Evolutionary conservation across 2,797 vertebrate species (phyloP), one percentile per base, ranked within the genome.

Genomic region (Cynopterus sphinx): DNA sequence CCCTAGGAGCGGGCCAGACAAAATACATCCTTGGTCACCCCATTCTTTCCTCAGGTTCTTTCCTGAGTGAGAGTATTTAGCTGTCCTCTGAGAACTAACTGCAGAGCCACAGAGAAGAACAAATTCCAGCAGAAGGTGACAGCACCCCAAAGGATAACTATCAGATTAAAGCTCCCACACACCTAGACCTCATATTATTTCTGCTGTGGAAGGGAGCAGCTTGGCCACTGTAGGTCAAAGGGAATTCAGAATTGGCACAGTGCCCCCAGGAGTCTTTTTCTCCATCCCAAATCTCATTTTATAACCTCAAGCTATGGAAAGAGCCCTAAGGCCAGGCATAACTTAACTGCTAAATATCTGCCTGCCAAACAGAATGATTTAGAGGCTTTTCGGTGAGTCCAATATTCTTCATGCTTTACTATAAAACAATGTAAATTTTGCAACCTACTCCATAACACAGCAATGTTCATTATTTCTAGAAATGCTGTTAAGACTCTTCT

Each of bases 361-460:
- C 22, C 51, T 22, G 8, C 24, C 24, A 68, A 87, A 28, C 19
- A 43, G 26, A 26, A 5, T 82, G 91, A 85, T 82, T 39, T n/a
- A 55, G 49, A 59, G 28, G 73, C 73, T 86, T 63, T 63, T 36
- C 10, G 26, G 6, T 16, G 65, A 71, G 26, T 33, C 31, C 57
- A 21, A 36, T 59, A 36, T 49, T 67, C 39, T 46, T 90, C 46
- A 26, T 22, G 13, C 24, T 91, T 91, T 91, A 91, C 63, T 68
- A 49, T 57, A 90, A 94, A 90, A 57, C 31, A 75, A 19, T 94
- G 46, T 57, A 85, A 85, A 89, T 49, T 82, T 84, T 89, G 33
- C 24, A 39, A 1, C 70, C 61, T 92, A 36, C 43, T 57, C 24
- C 86, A 11, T 46, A 68, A 43, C 39, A 71, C 46, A 89, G 49